Base-by-base conservation (phyloP, 35 echinoderm and acorn worm species). In the Patiria miniata region DNA sequence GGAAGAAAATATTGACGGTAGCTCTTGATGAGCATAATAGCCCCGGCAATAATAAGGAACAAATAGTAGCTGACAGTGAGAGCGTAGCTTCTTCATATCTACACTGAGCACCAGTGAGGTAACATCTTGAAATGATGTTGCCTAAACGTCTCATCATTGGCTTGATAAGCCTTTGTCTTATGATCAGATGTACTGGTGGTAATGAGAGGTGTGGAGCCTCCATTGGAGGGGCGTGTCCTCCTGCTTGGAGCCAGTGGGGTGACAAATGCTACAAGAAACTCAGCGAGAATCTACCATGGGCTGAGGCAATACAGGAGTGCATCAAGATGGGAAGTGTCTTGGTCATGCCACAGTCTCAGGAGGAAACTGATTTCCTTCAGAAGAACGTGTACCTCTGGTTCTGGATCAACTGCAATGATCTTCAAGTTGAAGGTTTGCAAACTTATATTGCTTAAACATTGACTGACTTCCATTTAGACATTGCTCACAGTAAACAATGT, bases 371-470 rank as follows among this genome's bases (percentile, higher is more conserved):
- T 4, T 80, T 30, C 61, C 22, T 69, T 69, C 22, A 1, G 22
- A 4, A 47, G 42, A 23, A 0, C 12, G 18, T 69, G 22, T 23
- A 69, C 22, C 33, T 22, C 33, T 23, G 28, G 18, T 69, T 30
- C 33, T 69, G 61, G 61, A 69, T 69, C 33, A 34, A 34, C 61
- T 69, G 61, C 22, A 69, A 23, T 29, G 61, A 69, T 69, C 8
- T 69, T 69, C 39, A 83, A 57, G 52, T 9, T 59, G 33, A 51
- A 83, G 52, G 81, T 83, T 47, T 47, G 42, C 12, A 4, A 47
- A 47, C 4, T 4, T 47, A 4, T 12, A 47, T n/a, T n/a, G n/a
- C n/a, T n/a, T n/a, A n/a, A n/a, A n/a, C n/a, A n/a, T n/a, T n/a
- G n/a, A n/a, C n/a, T n/a, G n/a, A n/a, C n/a, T n/a, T n/a, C n/a